Base-by-base conservation (phyloP, 2,797 vertebrate species). In the Oryzias dopingdopingensis region DNA sequence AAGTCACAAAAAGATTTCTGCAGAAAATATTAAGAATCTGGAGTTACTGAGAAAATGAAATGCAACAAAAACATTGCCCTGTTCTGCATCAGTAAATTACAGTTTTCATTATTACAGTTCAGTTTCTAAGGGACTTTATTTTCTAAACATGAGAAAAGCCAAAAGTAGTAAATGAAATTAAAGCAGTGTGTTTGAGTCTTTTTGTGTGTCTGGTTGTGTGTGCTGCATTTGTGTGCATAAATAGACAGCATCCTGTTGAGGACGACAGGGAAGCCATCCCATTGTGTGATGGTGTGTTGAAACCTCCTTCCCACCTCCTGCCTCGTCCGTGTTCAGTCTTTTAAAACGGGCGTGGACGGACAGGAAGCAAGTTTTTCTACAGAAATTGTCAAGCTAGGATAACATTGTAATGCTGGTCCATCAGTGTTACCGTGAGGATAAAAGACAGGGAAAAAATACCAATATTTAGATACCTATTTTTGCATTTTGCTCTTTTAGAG, bases 231-330 rank as follows among this genome's bases (percentile, higher is more conserved):
- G 62, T 68, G 47, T 71, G 56, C 22, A 23, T 44, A 56, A 55
- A 60, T 40, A 42, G 54, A 42, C 59, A 72, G 76, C 67, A 65
- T 80, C 77, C 79, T 79, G 77, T 77, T 52, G 59, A 72, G 70
- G 50, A 64, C 44, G 62, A 56, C 51, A 72, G 67, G 75, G 78
- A 81, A 83, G 63, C 65, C 63, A 48, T 65, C 60, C 65, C 62
- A 78, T 82, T 83, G 81, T 86, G 75, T 49, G 42, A 44, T 78
- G 44, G 65, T 41, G 45, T 75, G 71, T 77, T 23, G 14, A 73
- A 69, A 65, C 29, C 60, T 77, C 67, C 68, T 77, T 76, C 75
- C 79, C 70, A 67, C 52, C 56, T 61, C 24, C 59, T 49, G 50
- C 45, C 26, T 59, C 51, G 55, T 14, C 67, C 48, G 44, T 37